Evolutionary conservation across 2,797 vertebrate species (phyloP), one percentile per base, ranked within the genome.

Genomic region (Fringilla coelebs): DNA sequence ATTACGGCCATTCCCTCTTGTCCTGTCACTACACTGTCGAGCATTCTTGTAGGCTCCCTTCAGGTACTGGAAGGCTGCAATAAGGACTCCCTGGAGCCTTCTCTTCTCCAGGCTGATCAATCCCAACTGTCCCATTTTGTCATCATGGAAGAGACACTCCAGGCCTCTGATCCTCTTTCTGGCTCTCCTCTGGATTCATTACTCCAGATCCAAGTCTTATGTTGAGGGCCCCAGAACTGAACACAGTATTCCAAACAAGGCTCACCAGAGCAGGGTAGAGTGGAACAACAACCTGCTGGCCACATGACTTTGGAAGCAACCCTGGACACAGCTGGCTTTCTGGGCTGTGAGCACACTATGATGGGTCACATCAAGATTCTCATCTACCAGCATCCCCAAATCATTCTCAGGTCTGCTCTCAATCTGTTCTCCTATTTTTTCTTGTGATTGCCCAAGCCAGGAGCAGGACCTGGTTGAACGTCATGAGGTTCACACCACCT

Each of bases 221-320:
- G 7, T 15, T 55, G 36, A 15, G 9, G 20, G 11, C 2, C 16
- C 12, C 31, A 55, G 12, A 68, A 49, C 8, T 7, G 26, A 46
- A 32, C 15, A 20, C 26, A 41, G 4, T 34, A 28, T 7, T 36
- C 11, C 26, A 36, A 40, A 32, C 0, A 0, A 6, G 4, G 9
- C 19, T 62, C 22, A n/a, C 22, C 13, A 55, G 31, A 32, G 26
- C 26, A 41, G 14, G 26, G 20, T 3, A 38, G 29, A 26, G 5
- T 5, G 31, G 36, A 14, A 29, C 13, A 49, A 9, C 11, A 31
- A 13, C 19, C 22, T 55, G 41, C 28, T 38, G 57, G 32, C 13
- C 36, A 13, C 6, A 7, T 3, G 4, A 20, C 20, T 49, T 70
- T 57, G 32, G 32, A 70, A 70, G 25, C 8, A 63, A 2, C 7